These are phyloP conservation scores for Patella pellucida DNA, from an alignment of 2,888 invertebrate species.

Conservation along the genomic window DNA sequence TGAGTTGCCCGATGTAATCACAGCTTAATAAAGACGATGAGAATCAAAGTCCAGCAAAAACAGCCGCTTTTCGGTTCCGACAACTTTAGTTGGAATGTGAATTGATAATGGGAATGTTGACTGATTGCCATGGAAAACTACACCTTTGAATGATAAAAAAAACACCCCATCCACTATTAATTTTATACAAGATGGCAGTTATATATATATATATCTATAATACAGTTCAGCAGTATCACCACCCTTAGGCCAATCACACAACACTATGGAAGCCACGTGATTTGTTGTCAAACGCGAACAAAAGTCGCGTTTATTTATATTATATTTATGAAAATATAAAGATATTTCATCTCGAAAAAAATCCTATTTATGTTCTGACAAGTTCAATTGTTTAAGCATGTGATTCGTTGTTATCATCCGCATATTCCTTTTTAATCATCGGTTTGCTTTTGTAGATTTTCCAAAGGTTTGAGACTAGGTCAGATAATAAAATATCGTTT, in stretches of 20 bases:
- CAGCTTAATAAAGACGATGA: too few relatives aligned
- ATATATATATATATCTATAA: neutral
- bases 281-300: neutral
- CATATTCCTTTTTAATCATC: slow-evolving; percentile 43
- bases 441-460: slow-evolving; percentile 56
- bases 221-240: slow-evolving; percentile 10
- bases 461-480: slow-evolving; percentile 58
- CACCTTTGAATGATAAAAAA: too few relatives aligned
- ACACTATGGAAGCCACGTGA: slow-evolving; percentile 6
- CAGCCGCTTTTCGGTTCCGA: too few relatives aligned
- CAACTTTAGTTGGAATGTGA: too few relatives aligned
- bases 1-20: too few relatives aligned
- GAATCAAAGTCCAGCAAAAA: too few relatives aligned
- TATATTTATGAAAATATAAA: neutral
- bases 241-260: neutral
- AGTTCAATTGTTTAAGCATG: neutral
- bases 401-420: neutral
- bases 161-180: too few relatives aligned
- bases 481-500: slow-evolving; percentile 60
- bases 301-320: neutral
- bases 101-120: too few relatives aligned
- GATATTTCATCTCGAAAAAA: neutral
- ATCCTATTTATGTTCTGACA: neutral
- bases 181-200: too few relatives aligned
- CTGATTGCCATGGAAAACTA: too few relatives aligned